Conservation (phyloP, 1,140 invertebrate species). For the Rhynchophorus ferrugineus region DNA sequence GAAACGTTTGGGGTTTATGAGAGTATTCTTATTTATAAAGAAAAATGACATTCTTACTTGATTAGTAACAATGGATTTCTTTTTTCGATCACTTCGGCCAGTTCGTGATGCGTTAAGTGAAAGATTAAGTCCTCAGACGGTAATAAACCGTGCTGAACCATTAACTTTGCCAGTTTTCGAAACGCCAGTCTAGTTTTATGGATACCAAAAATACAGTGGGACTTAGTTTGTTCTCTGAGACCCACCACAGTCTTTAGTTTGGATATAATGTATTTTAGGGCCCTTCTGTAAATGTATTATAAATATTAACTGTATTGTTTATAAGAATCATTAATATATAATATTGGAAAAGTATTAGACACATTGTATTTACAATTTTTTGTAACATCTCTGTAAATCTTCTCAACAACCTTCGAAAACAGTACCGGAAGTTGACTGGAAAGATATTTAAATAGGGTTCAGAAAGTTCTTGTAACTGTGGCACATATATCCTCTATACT, state of each 20-base stretch:
- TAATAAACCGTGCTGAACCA: constrained; percentile 55
- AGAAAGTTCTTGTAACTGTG: no score
- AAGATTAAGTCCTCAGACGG: constrained; percentile 61
- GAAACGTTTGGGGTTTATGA: no score
- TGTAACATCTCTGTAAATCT: no score
- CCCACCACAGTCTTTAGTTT: constrained; percentile 52
- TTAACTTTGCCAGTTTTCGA: constrained; percentile 47
- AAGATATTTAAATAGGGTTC: no score
- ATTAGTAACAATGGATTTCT: constrained; percentile 50
- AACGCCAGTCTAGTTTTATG: constrained; percentile 58
- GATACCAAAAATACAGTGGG: constrained; percentile 48
- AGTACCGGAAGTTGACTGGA: no score
- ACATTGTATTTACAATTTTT: no score
- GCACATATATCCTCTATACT: no score
- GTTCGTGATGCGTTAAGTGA: constrained; percentile 61
- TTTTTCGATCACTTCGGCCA: constrained; percentile 49
- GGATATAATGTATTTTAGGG: constrained; percentile 50
- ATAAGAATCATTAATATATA: no score
- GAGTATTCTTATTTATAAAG: no score
- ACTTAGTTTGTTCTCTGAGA: constrained; percentile 60
- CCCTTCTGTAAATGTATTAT: constrained; percentile 37
- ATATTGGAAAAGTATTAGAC: no score
- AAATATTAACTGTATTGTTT: not conserved
- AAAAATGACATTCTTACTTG: no score
- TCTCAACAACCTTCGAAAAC: no score